Percentiles rank a stretch among this genome's conserved stretches.
Conservation (phyloP, 2,113 vertebrate species). For the Gopherus flavomarginatus region DNA sequence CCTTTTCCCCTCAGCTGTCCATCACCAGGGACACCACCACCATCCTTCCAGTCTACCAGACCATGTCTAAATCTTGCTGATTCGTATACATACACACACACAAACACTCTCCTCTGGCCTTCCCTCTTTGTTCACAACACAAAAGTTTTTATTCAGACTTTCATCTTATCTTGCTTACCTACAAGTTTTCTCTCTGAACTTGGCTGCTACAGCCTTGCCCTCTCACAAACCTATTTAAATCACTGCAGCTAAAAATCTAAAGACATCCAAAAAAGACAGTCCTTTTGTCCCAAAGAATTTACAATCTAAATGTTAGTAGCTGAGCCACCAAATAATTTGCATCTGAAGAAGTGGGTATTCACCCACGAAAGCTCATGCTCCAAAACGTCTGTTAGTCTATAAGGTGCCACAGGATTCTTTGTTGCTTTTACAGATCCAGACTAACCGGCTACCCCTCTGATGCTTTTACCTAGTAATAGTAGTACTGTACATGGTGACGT, state of each 20-base stretch:
- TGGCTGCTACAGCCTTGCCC: not conserved
- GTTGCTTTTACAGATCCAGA: too few relatives aligned
- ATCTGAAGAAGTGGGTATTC: too few relatives aligned
- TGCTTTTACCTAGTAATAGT: not conserved
- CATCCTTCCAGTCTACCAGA: not conserved
- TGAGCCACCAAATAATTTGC: not conserved
- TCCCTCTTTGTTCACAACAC: too few relatives aligned
- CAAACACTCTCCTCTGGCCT: too few relatives aligned
- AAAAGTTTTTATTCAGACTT: too few relatives aligned
- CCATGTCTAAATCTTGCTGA: not conserved
- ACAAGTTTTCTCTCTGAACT: not conserved
- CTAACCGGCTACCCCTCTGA: too few relatives aligned
- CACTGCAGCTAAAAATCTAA: not conserved
- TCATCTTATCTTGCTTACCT: not conserved
- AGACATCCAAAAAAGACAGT: not conserved
- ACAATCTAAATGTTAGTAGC: not conserved
- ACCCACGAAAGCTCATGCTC: too few relatives aligned
- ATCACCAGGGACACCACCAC: not conserved
- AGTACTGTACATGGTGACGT: not conserved
- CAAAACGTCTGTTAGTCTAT: too few relatives aligned
- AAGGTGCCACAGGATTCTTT: too few relatives aligned
- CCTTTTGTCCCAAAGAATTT: not conserved
- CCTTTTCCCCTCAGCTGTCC: not conserved
- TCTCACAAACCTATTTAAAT: not conserved
- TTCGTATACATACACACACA: too few relatives aligned